phyloP scores from a whole-genome alignment of 2,113 vertebrate species.

The Myiozetetes cayanensis region DNA sequence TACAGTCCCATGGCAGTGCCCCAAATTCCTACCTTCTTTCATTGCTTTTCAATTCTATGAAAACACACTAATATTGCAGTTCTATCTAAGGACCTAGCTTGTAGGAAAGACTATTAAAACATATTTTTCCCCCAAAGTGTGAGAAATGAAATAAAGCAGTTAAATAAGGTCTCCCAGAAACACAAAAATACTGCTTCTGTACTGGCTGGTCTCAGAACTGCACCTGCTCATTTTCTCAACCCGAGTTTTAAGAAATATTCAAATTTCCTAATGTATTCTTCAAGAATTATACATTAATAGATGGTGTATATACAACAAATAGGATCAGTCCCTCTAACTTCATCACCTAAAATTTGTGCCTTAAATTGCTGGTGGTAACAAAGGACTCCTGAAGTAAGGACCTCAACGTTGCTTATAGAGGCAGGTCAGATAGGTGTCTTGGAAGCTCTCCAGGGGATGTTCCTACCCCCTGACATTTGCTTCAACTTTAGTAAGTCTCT shows the following conservation, averaged over 20 bases:
- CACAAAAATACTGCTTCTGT: not conserved
- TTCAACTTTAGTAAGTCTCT: not conserved
- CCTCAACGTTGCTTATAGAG: accelerated
- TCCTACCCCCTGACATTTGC: not conserved
- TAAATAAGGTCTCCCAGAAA: not conserved
- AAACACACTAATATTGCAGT: not conserved
- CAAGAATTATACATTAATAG: not conserved
- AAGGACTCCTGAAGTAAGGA: not conserved
- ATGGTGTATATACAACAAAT: not conserved
- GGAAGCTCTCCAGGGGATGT: not conserved
- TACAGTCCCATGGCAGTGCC: not conserved
- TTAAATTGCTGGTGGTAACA: not conserved
- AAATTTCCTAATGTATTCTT: not conserved
- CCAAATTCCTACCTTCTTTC: not conserved
- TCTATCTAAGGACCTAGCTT: not conserved
- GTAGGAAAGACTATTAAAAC: not conserved
- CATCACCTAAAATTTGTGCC: not conserved
- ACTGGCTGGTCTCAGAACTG: not conserved
- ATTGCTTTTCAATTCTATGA: not conserved
- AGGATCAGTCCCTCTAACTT: not conserved
- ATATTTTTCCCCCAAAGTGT: not conserved
- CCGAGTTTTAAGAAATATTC: not conserved
- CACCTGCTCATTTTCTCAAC: not conserved
- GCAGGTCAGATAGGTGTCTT: not conserved
- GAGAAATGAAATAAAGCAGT: not conserved